Base-by-base conservation (phyloP, 2,797 vertebrate species). In the Chiloscyllium punctatum region DNA sequence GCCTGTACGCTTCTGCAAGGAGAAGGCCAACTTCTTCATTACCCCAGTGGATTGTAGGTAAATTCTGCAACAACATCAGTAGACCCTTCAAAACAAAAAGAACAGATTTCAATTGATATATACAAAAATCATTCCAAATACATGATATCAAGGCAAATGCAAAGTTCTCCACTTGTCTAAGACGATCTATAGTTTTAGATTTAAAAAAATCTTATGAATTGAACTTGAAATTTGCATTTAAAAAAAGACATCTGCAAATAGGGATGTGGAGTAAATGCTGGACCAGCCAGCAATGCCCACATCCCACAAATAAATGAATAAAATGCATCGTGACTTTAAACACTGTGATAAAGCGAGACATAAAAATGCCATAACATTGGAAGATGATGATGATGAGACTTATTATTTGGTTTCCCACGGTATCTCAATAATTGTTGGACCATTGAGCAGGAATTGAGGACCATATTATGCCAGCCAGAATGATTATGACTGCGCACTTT, bases 41-140 rank as follows among this genome's bases (percentile, higher is more conserved):
- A 66, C 99, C 99, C 99, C 99, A 99, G 97, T 99, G 99, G 97
- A 99, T 99, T 4, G 99, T 99, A 66, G 99, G 99, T 95, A 99
- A 98, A 97, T 99, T 99, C 97, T 99, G 99, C 90, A 99, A 98
- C 96, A 99, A 98, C 98, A 99, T 99, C 92, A 99, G 98, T 95
- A 99, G 98, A 96, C 98, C 99, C 99, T 99, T 97, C 8, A 97
- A 97, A 21, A 96, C 21, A 96, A 96, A 74, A 96, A 96, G 72
- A 96, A 96, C 88, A 95, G 94, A 95, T 57, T 96, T 96, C 95
- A 94, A 95, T 96, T 96, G 87, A 79, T 15, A 86, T 15, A 74
- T 30, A 33, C 37, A 15, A 9, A 11, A 16, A 62, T 3, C 23
- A 57, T 42, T 68, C 37, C 15, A 30, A 96, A 77, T 53, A 77